These are phyloP conservation scores for Meloidogyne hapla DNA, from an alignment of 1,140 invertebrate genomes.

Conservation along the genomic window DNA sequence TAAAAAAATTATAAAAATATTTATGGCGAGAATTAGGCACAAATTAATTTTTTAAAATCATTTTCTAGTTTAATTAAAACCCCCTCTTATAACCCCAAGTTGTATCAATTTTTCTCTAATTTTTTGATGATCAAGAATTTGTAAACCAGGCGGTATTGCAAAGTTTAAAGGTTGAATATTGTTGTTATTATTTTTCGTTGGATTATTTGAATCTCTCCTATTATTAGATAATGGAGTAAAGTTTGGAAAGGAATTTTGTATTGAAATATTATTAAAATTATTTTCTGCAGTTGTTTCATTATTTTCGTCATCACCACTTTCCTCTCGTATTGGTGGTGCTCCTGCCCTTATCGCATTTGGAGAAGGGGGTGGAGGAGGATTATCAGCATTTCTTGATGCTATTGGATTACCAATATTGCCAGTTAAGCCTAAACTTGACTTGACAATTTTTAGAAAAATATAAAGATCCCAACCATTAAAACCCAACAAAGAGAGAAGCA, in stretches of 20 bases:
- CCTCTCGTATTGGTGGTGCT: neutral
- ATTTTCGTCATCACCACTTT: neutral
- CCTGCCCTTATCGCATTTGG: neutral
- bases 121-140: neutral
- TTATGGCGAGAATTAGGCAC: neutral
- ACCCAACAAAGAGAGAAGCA: constrained; percentile 5
- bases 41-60: no score
- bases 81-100: neutral
- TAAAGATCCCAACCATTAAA: neutral
- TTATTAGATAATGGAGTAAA: no score
- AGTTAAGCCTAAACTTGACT: neutral
- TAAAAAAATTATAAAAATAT: neutral
- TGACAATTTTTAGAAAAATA: neutral
- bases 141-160: neutral
- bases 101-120: neutral
- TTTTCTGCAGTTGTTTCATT: neutral
- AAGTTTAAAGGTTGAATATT: neutral
- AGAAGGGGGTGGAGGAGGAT: neutral
- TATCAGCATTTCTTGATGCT: neutral
- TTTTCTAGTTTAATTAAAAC: no score
- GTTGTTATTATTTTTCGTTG: no score
- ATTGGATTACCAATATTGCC: neutral
- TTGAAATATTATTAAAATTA: neutral
- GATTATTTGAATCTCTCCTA: neutral
- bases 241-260: neutral